Conservation (phyloP, 2,888 invertebrate species). For the Tipula confusa region DNA sequence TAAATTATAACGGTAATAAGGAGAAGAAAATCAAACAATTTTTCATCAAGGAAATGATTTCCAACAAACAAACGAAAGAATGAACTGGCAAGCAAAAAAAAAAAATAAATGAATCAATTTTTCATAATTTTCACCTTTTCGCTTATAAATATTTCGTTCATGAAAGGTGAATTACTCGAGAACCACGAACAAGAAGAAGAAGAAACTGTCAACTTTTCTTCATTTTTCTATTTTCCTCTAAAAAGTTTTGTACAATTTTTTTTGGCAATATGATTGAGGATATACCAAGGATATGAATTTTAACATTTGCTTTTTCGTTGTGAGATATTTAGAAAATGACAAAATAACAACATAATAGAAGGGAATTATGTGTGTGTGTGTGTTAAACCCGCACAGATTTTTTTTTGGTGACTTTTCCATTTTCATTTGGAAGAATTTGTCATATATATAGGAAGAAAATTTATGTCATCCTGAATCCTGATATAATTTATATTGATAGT, state of each 20-base stretch:
- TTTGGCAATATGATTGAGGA: constrained; percentile 1
- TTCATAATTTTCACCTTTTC: constrained; percentile 17
- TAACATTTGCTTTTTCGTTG: not conserved
- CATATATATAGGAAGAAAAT: not conserved
- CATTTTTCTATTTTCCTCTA: not conserved
- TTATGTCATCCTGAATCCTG: not conserved
- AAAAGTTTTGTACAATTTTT: not conserved
- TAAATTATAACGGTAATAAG: constrained; percentile 16
- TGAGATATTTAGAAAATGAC: not conserved
- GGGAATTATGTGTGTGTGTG: not conserved
- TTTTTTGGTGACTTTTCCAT: not conserved
- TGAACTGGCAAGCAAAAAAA: not conserved
- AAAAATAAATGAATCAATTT: constrained; percentile 6
- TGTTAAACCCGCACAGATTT: not conserved
- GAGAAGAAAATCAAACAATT: constrained; percentile 25
- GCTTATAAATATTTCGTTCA: not conserved
- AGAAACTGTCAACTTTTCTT: constrained; percentile 3
- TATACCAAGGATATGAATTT: not conserved
- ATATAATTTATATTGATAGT: not conserved
- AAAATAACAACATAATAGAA: constrained; percentile 9
- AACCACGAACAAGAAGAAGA: too few species aligned
- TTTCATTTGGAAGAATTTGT: not conserved
- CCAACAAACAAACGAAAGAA: not conserved
- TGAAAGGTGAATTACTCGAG: not conserved
- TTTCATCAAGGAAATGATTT: constrained; percentile 4